phyloP scores from a whole-genome alignment of 1,140 invertebrate genomes.

The Pomacea maculata region DNA sequence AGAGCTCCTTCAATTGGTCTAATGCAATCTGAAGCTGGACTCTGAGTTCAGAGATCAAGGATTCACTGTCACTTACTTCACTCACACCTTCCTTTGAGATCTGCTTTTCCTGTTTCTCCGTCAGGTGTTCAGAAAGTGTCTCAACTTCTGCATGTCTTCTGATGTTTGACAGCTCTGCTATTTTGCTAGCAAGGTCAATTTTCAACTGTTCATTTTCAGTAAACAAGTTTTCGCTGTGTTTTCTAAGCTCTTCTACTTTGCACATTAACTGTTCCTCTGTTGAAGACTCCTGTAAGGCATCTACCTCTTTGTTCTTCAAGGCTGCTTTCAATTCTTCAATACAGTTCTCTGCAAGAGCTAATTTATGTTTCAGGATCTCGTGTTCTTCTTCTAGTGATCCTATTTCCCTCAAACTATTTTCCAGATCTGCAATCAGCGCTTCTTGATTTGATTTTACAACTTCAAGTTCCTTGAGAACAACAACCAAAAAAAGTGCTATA shows the following conservation, averaged over 20 bases:
- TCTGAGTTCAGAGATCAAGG: background rate
- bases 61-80: constrained; percentile 3
- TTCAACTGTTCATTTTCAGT: constrained; percentile 27
- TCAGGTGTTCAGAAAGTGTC: constrained; percentile 13
- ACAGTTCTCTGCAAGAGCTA: background rate
- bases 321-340: constrained; percentile 5
- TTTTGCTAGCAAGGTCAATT: constrained; percentile 11
- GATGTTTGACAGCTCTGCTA: background rate
- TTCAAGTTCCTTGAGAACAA: constrained; percentile 3
- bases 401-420: constrained; percentile 6
- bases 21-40: constrained; percentile 4
- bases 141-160: constrained; percentile 1
- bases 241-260: constrained; percentile 24
- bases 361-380: background rate
- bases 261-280: constrained; percentile 16
- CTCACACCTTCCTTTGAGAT: constrained; percentile 2
- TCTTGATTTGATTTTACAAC: constrained; percentile 1
- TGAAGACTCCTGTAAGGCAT: constrained; percentile 6
- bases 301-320: background rate
- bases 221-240: constrained; percentile 23
- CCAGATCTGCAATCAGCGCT: background rate
- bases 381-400: constrained; percentile 6
- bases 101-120: constrained; percentile 8
- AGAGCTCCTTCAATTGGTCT: background rate
- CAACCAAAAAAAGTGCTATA: background rate